Evolutionary conservation across 1,140 invertebrate species (phyloP).

Genomic region (Cotesia typhae): DNA sequence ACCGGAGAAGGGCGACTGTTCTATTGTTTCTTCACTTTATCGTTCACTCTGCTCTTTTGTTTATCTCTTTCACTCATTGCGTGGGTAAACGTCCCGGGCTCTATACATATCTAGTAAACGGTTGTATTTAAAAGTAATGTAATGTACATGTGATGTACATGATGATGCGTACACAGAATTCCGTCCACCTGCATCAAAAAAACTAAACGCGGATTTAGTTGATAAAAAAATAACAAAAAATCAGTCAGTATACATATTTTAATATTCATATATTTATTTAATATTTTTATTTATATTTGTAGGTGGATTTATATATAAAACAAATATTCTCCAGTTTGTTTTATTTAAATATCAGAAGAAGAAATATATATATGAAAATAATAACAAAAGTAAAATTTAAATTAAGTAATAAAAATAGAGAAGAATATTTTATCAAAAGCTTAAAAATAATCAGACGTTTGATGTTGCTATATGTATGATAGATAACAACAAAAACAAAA

Average conservation of each 20-base stretch:
- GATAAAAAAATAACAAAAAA: neutral
- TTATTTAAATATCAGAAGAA: too few relatives aligned
- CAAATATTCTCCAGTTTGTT: too few relatives aligned
- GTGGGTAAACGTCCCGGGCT: neutral
- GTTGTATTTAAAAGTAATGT: neutral
- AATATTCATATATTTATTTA: neutral
- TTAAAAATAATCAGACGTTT: too few relatives aligned
- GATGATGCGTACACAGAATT: slow-evolving; percentile 10
- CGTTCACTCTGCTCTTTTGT: neutral
- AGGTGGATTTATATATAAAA: too few relatives aligned
- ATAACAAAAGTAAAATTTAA: too few relatives aligned
- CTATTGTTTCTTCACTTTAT: too few relatives aligned
- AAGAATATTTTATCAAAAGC: too few relatives aligned
- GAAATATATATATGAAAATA: too few relatives aligned
- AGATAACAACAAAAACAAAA: neutral
- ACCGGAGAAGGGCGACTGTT: neutral
- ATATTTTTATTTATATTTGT: slow-evolving; percentile 3
- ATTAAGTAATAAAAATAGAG: too few relatives aligned
- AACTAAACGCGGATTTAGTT: neutral
- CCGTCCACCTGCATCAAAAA: slow-evolving; percentile 1
- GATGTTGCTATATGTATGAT: neutral
- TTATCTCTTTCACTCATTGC: slow-evolving; percentile 4
- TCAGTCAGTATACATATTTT: neutral
- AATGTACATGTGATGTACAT: neutral
- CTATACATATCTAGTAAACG: neutral